Evolutionary conservation across 2,113 vertebrate genomes (phyloP).

Genomic region (Callospermophilus lateralis): DNA sequence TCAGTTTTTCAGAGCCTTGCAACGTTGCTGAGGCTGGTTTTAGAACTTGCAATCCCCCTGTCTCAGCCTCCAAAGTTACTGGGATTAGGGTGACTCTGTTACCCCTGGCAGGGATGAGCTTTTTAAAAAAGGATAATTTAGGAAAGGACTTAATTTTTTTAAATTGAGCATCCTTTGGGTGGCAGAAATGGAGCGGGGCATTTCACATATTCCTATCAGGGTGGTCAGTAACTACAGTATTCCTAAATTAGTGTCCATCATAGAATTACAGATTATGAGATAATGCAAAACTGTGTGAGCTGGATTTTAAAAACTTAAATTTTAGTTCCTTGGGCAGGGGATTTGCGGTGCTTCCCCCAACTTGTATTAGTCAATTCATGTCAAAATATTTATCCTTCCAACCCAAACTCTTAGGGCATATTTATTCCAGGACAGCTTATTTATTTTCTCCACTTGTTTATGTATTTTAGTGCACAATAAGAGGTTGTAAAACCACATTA

Average conservation of each 20-base stretch:
- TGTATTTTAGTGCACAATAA: not conserved
- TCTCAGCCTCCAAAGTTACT: too few relatives aligned
- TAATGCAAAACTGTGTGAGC: not conserved
- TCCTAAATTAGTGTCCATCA: not conserved
- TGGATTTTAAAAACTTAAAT: not conserved
- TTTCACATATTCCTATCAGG: not conserved
- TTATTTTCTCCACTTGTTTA: not conserved
- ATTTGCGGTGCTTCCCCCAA: not conserved
- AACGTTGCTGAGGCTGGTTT: too few relatives aligned
- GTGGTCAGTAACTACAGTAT: not conserved
- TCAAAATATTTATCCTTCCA: not conserved
- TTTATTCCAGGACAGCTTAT: not conserved
- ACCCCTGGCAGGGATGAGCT: not conserved
- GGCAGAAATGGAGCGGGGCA: not conserved
- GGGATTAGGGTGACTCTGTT: too few relatives aligned
- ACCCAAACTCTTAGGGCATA: not conserved
- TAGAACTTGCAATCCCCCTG: too few relatives aligned
- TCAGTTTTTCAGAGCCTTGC: too few relatives aligned
- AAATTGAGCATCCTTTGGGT: not conserved
- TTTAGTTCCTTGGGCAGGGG: not conserved
- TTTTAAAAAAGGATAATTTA: not conserved
- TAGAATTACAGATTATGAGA: not conserved
- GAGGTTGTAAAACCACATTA: not conserved
- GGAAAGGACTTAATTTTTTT: not conserved
- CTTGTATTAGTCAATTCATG: not conserved